Percentiles rank a stretch among this genome's conserved stretches.
Evolutionary conservation across 2,113 vertebrate genomes (phyloP).

Genomic region (Diadophis punctatus): DNA sequence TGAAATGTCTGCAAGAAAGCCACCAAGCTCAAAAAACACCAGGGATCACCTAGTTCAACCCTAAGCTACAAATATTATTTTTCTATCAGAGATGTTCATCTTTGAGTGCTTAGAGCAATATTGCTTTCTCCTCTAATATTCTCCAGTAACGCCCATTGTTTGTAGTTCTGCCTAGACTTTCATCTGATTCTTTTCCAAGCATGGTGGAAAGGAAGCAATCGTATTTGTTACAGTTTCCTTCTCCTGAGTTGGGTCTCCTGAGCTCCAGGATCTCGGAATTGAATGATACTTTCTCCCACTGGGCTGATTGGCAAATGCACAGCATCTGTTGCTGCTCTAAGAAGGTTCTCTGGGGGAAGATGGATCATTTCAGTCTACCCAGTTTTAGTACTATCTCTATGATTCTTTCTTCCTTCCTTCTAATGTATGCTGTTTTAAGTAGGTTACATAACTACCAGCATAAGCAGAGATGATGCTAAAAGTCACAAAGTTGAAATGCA

Average conservation of each 20-base stretch:
- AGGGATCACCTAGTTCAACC: too few species aligned
- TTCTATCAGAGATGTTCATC: background rate
- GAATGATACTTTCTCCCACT: background rate
- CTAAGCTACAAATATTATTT: background rate
- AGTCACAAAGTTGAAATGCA: background rate
- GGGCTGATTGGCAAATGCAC: background rate
- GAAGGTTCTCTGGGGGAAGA: background rate
- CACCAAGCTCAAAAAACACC: too few species aligned
- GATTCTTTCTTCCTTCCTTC: background rate
- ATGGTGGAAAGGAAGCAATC: background rate
- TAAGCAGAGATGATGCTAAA: background rate
- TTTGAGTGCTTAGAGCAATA: slow-evolving; percentile 40
- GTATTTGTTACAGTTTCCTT: background rate
- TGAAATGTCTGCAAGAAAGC: background rate
- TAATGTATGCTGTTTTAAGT: background rate
- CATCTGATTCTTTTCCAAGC: slow-evolving; percentile 25
- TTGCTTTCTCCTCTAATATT: slow-evolving; percentile 38
- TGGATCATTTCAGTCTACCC: background rate
- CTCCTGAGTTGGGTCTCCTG: background rate
- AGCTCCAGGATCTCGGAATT: background rate
- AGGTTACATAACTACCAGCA: background rate
- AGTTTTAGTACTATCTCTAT: background rate
- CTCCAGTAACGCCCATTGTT: slow-evolving; percentile 12
- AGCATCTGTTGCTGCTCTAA: background rate
- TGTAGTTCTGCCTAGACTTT: slow-evolving; percentile 41